A percentile compares a stretch with the other conserved stretches of the same genome.
phyloP scores from a whole-genome alignment of 2,113 vertebrate species.

The Percopsis transmontana region DNA sequence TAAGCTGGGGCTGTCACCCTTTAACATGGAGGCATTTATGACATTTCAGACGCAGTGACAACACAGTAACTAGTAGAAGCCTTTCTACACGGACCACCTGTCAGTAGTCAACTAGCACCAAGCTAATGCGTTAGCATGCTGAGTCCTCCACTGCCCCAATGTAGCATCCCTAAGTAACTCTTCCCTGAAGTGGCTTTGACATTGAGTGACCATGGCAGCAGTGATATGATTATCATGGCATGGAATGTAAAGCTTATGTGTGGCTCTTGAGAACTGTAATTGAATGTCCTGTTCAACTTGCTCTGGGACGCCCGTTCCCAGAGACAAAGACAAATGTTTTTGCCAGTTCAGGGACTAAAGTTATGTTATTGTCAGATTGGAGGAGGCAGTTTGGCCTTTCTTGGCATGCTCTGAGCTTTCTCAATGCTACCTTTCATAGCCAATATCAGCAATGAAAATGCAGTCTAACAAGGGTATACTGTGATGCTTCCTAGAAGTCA shows the following conservation, averaged over 20 bases:
- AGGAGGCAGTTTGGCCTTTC: not conserved
- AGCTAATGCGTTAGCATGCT: no score
- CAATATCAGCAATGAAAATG: constrained; percentile 2
- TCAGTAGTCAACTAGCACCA: no score
- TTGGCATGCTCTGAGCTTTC: constrained; percentile 6
- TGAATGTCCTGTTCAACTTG: not conserved
- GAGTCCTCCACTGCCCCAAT: no score
- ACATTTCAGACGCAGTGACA: no score
- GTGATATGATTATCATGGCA: constrained; percentile 6
- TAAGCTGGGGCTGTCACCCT: no score
- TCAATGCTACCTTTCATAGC: not conserved
- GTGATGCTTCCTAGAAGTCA: not conserved
- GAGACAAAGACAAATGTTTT: not conserved
- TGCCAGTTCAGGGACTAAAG: not conserved
- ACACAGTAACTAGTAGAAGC: no score
- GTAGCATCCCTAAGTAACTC: not conserved
- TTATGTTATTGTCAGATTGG: constrained; percentile 5
- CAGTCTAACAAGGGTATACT: constrained; percentile 10
- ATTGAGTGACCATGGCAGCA: not conserved
- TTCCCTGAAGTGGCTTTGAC: not conserved
- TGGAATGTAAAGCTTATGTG: not conserved
- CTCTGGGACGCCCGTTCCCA: not conserved
- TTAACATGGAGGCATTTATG: no score
- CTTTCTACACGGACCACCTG: no score
- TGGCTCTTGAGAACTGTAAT: not conserved